Percentiles rank a stretch among this genome's conserved stretches.
phyloP scores from a whole-genome alignment of 2,797 vertebrate genomes.

The Rhabdophis nuchalis region DNA sequence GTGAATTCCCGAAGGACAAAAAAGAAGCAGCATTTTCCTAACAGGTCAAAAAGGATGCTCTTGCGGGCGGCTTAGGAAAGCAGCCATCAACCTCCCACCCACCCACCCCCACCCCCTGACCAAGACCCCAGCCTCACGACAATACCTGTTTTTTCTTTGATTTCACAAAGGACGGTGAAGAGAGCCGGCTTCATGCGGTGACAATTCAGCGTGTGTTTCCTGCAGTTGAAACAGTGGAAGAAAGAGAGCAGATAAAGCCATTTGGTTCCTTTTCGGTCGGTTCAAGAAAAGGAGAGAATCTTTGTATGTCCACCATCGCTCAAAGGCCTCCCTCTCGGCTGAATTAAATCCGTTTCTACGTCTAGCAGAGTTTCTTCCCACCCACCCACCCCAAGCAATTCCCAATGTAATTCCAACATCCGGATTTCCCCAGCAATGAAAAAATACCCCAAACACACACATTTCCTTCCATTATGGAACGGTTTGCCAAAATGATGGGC shows the following conservation, averaged over 20 bases:
- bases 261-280: not conserved
- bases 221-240: slow-evolving; percentile 57
- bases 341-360: not conserved
- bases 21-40: not conserved
- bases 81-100: too few species aligned
- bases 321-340: not conserved
- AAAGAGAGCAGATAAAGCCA: slow-evolving; percentile 24
- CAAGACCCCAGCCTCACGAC: not conserved
- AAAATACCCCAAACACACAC: not conserved
- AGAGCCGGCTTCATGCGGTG: slow-evolving; percentile 93
- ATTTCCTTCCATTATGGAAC: not conserved
- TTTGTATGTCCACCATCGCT: not conserved
- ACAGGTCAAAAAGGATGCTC: not conserved
- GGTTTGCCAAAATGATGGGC: not conserved
- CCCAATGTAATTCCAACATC: not conserved
- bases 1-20: not conserved
- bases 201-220: slow-evolving; percentile 93
- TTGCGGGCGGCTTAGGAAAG: not conserved
- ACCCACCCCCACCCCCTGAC: not conserved
- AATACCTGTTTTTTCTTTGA: slow-evolving; percentile 91
- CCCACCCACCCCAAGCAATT: not conserved
- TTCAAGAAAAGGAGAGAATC: not conserved
- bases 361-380: not conserved
- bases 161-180: slow-evolving; percentile 91
- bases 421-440: not conserved